Base-by-base conservation (phyloP, 1,140 invertebrate species). In the Drosophila novamexicana region DNA sequence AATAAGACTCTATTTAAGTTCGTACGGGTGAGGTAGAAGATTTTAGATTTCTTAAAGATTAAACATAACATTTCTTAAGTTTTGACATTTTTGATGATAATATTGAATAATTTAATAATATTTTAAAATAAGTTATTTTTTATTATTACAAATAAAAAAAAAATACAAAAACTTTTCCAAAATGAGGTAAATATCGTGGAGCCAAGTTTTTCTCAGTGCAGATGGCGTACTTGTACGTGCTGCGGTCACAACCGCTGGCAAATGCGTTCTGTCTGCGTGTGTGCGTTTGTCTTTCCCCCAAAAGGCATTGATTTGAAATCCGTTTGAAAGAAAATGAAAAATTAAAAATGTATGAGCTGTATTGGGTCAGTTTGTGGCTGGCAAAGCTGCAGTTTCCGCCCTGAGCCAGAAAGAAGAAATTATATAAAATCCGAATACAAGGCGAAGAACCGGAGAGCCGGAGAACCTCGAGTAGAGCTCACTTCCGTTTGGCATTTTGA, bases 331-430 rank as follows among this genome's bases (percentile, higher is more conserved):
- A 75, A 75, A 75, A 79, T 86, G 67, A 73, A 85, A 85, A 86
- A 86, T 86, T 86, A 86, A 88, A 88, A 88, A 88, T 88, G 76
- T 86, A 88, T 82, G 67, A 79, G 70, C 79, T 53, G 58, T 57
- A 64, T 75, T 70, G 65, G 79, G 71, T 69, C 71, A 74, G 71
- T 61, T 74, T 74, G 71, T 62, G 71, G 50, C 32, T 54, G 39
- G 47, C 58, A 79, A 86, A 86, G 83, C 83, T 86, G 76, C 73
- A 79, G 83, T 88, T 86, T 86, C 83, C 83, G 83, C 72, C 62
- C 67, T 6, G 58, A 68, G 29, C 34, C 45, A 56, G 22, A 18
- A 47, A 50, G 58, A 50, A 37, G 14, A 18, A 34, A 6, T n/a
- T 8, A 18, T n/a, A 56, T 9, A 54, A 40, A 39, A 54, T 8